Evolutionary conservation across 2,888 invertebrate species (phyloP).

Genomic region (Gisinianus flammeolus): DNA sequence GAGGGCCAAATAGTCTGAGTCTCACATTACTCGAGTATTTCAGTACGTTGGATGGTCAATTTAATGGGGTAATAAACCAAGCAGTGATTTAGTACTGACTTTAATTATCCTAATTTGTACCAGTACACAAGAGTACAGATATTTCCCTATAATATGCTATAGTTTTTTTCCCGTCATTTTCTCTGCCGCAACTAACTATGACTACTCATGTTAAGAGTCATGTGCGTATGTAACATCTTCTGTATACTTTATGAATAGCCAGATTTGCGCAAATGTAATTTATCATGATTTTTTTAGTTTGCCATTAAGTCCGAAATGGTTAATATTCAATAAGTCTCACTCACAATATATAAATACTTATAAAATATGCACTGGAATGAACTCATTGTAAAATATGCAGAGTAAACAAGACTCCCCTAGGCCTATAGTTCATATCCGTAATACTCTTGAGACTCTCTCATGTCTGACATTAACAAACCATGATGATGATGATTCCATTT

Average conservation of each 20-base stretch:
- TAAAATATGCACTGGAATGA: too few relatives aligned
- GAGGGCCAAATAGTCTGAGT: too few relatives aligned
- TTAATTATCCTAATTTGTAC: constrained; percentile 39
- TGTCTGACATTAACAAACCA: too few relatives aligned
- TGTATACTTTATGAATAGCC: background rate
- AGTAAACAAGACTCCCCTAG: too few relatives aligned
- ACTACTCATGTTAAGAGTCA: too few relatives aligned
- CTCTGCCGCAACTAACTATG: too few relatives aligned
- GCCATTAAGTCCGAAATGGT: background rate
- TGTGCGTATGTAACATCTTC: background rate
- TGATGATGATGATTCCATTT: too few relatives aligned
- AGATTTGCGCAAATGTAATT: constrained; percentile 8
- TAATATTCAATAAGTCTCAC: background rate
- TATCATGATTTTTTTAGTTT: constrained; percentile 1
- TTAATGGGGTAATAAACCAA: constrained; percentile 35
- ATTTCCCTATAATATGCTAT: background rate
- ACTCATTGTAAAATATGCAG: too few relatives aligned
- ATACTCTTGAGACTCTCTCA: too few relatives aligned
- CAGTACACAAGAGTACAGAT: background rate
- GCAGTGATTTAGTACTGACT: constrained; percentile 36
- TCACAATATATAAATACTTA: too few relatives aligned
- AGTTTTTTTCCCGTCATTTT: too few relatives aligned
- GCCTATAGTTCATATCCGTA: too few relatives aligned
- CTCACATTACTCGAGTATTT: background rate
- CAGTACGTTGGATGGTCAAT: constrained; percentile 9